Conservation (phyloP, 2,888 invertebrate genomes). For the Liodrosophila aerea region DNA sequence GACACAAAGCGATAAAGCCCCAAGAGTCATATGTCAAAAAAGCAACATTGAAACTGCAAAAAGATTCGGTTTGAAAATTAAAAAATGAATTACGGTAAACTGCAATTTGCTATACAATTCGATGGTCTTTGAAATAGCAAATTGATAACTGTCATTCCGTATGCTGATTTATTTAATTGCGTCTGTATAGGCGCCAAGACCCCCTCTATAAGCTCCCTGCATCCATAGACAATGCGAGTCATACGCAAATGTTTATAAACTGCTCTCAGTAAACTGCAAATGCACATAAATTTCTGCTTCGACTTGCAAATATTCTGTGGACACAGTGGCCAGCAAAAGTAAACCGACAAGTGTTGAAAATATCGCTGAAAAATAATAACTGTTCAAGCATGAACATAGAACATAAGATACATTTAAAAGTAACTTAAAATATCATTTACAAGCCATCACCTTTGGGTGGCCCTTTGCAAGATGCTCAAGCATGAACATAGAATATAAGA, state of each 20-base stretch:
- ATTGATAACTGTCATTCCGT: too few species aligned
- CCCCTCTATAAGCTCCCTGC: slow-evolving; percentile 29
- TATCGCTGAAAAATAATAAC: background rate
- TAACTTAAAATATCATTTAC: too few species aligned
- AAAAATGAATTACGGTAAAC: too few species aligned
- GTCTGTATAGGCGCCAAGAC: background rate
- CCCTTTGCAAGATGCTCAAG: too few species aligned
- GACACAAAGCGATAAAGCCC: slow-evolving; percentile 25
- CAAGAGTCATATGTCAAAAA: slow-evolving; percentile 48
- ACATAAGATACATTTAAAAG: too few species aligned
- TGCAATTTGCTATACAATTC: slow-evolving; percentile 32
- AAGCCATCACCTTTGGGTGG: too few species aligned
- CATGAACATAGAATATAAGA: too few species aligned
- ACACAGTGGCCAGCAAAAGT: slow-evolving; percentile 37
- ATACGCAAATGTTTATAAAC: slow-evolving; percentile 43
- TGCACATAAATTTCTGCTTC: slow-evolving; percentile 44
- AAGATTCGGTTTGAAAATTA: too few species aligned
- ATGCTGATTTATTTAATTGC: too few species aligned
- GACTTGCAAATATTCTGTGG: slow-evolving; percentile 13
- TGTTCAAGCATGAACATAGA: too few species aligned
- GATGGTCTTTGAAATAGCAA: too few species aligned
- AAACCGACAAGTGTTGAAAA: background rate
- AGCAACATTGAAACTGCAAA: slow-evolving; percentile 16
- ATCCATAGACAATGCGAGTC: slow-evolving; percentile 54
- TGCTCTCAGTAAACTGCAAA: slow-evolving; percentile 63